A percentile compares a stretch with the other conserved stretches of the same genome.
These are phyloP conservation scores for Aplochiton taeniatus DNA, from an alignment of 2,797 vertebrate genomes.

Conservation along the genomic window DNA sequence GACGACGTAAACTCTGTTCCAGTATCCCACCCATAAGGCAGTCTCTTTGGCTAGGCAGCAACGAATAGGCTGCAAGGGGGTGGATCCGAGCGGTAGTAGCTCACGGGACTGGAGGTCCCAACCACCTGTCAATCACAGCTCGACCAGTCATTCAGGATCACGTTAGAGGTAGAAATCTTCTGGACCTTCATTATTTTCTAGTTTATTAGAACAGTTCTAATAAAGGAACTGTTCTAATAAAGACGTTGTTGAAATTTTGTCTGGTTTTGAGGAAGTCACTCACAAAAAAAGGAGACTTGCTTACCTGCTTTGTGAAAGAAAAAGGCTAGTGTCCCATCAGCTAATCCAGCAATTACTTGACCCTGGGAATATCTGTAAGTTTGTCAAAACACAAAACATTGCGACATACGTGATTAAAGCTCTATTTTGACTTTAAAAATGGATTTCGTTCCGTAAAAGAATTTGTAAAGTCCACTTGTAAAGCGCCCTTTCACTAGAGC, in stretches of 20 bases:
- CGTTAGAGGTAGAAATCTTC: no score
- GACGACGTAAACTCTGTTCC: slow-evolving; percentile 79
- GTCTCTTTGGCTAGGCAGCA: slow-evolving; percentile 76
- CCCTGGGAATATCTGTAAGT: slow-evolving; percentile 69
- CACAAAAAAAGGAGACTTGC: no score
- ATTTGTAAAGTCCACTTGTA: no score
- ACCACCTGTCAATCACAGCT: slow-evolving; percentile 55
- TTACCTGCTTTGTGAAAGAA: slow-evolving; percentile 77
- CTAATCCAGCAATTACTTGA: slow-evolving; percentile 79
- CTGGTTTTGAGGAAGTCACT: no score
- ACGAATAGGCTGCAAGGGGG: slow-evolving; percentile 79
- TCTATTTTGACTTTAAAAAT: no score
- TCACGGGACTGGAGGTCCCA: slow-evolving; percentile 76
- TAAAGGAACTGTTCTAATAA: no score
- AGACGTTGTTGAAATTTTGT: not conserved
- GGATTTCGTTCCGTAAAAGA: no score
- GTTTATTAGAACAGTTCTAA: no score
- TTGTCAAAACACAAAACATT: slow-evolving; percentile 5
- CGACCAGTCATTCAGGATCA: slow-evolving; percentile 4
- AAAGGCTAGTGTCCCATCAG: slow-evolving; percentile 80
- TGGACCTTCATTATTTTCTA: no score
- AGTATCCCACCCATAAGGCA: slow-evolving; percentile 79
- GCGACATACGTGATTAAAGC: not conserved
- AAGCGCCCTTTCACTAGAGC: no score
- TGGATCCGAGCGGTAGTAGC: slow-evolving; percentile 63